Conservation (phyloP, 2,888 invertebrate genomes). For the Pseudeuparius sepicola region DNA sequence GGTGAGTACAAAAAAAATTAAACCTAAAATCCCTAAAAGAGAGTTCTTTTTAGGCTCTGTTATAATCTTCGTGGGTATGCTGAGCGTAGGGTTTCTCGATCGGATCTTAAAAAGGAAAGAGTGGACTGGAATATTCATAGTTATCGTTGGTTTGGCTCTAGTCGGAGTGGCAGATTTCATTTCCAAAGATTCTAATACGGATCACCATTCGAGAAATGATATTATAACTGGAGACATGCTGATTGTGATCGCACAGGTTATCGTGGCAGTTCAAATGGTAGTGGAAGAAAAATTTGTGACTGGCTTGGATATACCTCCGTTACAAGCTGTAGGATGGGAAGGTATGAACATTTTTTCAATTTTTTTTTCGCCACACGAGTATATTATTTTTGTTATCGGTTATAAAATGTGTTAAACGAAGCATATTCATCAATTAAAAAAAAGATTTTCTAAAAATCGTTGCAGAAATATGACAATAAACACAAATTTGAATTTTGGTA, state of each 20-base stretch:
- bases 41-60: conserved; percentile 62
- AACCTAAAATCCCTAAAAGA: no score
- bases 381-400: conserved; percentile 2
- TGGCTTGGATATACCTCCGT: conserved; percentile 74
- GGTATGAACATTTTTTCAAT: conserved; percentile 50
- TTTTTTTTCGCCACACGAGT: background rate
- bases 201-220: conserved; percentile 48
- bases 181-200: conserved; percentile 35
- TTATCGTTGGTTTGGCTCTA: conserved; percentile 59
- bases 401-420: no score
- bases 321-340: conserved; percentile 93
- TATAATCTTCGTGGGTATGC: conserved; percentile 79
- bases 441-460: no score
- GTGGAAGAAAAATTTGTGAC: conserved; percentile 86
- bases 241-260: conserved; percentile 65
- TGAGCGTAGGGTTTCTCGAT: conserved; percentile 74
- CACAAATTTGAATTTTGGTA: no score
- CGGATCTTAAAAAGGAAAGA: conserved; percentile 53
- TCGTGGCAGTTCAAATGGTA: conserved; percentile 86
- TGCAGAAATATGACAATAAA: no score
- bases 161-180: conserved; percentile 68
- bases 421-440: no score
- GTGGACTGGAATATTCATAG: conserved; percentile 66
- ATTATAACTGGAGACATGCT: conserved; percentile 74
- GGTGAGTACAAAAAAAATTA: no score